Base-by-base conservation (phyloP, 2,888 invertebrate genomes). In the Esperia sulphurella region DNA sequence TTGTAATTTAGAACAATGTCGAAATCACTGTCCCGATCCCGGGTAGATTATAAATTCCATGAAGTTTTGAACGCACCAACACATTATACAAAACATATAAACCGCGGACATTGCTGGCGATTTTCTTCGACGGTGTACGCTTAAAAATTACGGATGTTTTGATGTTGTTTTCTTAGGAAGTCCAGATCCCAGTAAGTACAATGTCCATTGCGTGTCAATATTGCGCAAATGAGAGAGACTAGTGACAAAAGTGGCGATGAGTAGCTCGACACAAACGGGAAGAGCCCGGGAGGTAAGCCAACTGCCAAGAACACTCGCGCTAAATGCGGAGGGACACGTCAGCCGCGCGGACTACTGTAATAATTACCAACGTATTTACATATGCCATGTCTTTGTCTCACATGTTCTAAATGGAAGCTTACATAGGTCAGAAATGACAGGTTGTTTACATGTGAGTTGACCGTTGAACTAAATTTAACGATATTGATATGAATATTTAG, bases 321-420 rank as follows among this genome's bases (percentile, higher is more conserved):
- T 84, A 86, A 86, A 84, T 73, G 65, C 63, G 79, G 81, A 69
- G 52, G 51, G 76, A 68, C 79, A 75, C 83, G 82, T 82, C 85
- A 83, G 70, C 31, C 54, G 53, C 57, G 54, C 56, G 44, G 46
- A 43, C 33, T n/a, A 49, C 51, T 62, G 58, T 61, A 56, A 64
- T 64, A 65, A 71, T 69, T 68, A 67, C 59, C 55, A 50, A 53
- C 55, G 53, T 62, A 65, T 69, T 66, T 69, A 65, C 65, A 50
- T 57, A 54, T 64, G 63, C 59, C 62, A 50, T 52, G 44, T 46
- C 43, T 48, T 51, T 53, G 52, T 43, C n/a, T 31, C 10, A 31
- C 31, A 31, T 35, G 35, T n/a, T 35, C 35, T 31, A 21, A 30
- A n/a, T 21, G 43, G 41, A 43, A 31, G 48, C 35, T 37, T 49